Base-by-base conservation (phyloP, 2,888 invertebrate species). In the Melipona beecheii region DNA sequence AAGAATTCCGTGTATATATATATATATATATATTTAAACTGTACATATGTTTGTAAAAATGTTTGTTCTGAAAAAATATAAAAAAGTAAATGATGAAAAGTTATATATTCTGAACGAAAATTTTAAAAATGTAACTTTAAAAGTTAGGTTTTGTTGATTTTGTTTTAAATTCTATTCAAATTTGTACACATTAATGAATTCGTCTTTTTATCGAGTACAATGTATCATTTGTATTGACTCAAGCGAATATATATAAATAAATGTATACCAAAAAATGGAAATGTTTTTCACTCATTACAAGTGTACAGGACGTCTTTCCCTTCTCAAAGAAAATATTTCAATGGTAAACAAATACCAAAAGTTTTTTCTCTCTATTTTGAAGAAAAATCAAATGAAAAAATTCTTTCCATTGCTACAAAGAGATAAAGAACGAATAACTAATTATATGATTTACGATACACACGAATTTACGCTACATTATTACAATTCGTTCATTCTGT, bases 241-340 rank as follows among this genome's bases (percentile, higher is more conserved):
- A 87, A 90, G 90, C 58, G 81, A 90, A 83, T 86, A 71, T 81
- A 70, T 77, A 50, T 78, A 49, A 80, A 83, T 81, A 78, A 75
- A 73, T 81, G 84, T 83, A 85, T 89, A 88, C 69, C 60, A 89
- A 90, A 78, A 82, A 89, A 86, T 89, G 81, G 87, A 88, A 90
- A 89, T 89, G 89, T 87, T 81, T 87, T 78, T 80, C 31, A 66
- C 73, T 64, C n/a, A n/a, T 64, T 74, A 64, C 31, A 36, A 73
- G 50, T 31, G 50, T 50, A 62, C n/a, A 50, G 15, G 62, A 50
- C 17, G 0, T n/a, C n/a, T 21, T n/a, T 54, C 21, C 4, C 27
- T 49, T 36, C 36, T 43, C 54, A 6, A 65, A 65, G 31, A 69
- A 19, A 2, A 62, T 4, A 4, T n/a, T 9, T 43, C 31, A 36